Evolutionary conservation across 1,140 invertebrate species (phyloP), one percentile per base, ranked within the genome.

Genomic region (Diprion similis): DNA sequence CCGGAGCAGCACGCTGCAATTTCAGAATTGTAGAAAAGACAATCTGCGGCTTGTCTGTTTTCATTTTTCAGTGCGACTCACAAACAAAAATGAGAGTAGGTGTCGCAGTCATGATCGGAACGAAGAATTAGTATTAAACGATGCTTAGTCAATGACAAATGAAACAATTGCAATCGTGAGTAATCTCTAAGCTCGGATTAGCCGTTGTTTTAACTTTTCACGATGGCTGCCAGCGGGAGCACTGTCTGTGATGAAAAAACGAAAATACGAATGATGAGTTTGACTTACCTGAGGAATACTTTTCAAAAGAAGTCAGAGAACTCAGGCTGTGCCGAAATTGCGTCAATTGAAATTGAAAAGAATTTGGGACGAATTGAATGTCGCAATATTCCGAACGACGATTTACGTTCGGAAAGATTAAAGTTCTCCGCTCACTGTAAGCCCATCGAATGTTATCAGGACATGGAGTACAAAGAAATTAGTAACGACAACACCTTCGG

Each of bases 221-320:
- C 51, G 51, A 59, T 59, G 51, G 51, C 51, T 59, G 51, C 51
- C n/a, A 59, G 51, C n/a, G n/a, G 11, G 51, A 59, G 51, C n/a
- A 59, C 51, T 59, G n/a, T n/a, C 11, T 11, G 11, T 13, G 51
- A 59, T 59, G 51, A n/a, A 59, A 59, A 59, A n/a, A 59, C 1
- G 51, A 59, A 59, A 59, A 59, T 59, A 13, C 51, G 51, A 59
- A 59, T 13, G n/a, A 11, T 59, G n/a, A 59, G 51, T n/a, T 59
- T 59, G n/a, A 59, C 51, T 59, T n/a, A 59, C 51, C 51, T 59
- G 51, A 59, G n/a, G n/a, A 59, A 59, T 59, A 8, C 51, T 59
- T 59, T 59, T 59, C 51, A 59, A 11, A 59, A 59, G 51, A 59
- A 59, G 8, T 59, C 51, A 8, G 51, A n/a, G 11, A 1, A 11